Evolutionary conservation across 2,888 invertebrate genomes (phyloP).

Genomic region (Venustoraphidia nigricollis): DNA sequence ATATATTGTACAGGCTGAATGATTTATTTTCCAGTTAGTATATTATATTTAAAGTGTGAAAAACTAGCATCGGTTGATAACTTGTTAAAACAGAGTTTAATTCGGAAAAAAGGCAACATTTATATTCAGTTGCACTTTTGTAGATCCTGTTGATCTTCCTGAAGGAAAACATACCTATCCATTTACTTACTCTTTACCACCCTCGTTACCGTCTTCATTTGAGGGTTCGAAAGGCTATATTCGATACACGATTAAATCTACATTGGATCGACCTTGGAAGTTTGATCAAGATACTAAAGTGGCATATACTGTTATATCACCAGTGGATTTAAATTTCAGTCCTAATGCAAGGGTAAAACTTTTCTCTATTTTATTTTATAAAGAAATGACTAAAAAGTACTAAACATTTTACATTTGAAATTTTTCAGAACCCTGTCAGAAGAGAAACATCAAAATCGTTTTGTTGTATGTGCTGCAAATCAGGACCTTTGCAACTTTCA

Average conservation of each 20-base stretch:
- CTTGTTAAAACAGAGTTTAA: too few relatives aligned
- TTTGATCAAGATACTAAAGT: slow-evolving; percentile 70
- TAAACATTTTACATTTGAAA: too few relatives aligned
- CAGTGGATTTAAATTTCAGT: slow-evolving; percentile 68
- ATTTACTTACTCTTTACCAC: slow-evolving; percentile 57
- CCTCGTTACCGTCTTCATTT: slow-evolving; percentile 64
- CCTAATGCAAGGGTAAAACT: slow-evolving; percentile 45
- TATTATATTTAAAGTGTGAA: too few relatives aligned
- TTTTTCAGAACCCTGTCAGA: background rate
- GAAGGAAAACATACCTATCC: slow-evolving; percentile 60
- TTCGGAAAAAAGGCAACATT: too few relatives aligned
- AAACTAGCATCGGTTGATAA: too few relatives aligned
- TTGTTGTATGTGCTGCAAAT: background rate
- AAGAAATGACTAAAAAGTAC: too few relatives aligned
- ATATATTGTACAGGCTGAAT: too few relatives aligned
- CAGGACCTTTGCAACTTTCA: background rate
- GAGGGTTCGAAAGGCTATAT: slow-evolving; percentile 57
- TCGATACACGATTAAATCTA: slow-evolving; percentile 64
- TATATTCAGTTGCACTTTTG: too few relatives aligned
- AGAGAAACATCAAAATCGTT: background rate
- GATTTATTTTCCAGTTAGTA: too few relatives aligned
- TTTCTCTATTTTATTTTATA: too few relatives aligned
- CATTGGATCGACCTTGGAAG: slow-evolving; percentile 66
- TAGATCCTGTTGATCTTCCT: slow-evolving; percentile 39
- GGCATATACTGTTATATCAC: slow-evolving; percentile 67